These are phyloP conservation scores for Peromyscus maniculatus DNA, from an alignment of 2,113 vertebrate species.

Conservation along the genomic window DNA sequence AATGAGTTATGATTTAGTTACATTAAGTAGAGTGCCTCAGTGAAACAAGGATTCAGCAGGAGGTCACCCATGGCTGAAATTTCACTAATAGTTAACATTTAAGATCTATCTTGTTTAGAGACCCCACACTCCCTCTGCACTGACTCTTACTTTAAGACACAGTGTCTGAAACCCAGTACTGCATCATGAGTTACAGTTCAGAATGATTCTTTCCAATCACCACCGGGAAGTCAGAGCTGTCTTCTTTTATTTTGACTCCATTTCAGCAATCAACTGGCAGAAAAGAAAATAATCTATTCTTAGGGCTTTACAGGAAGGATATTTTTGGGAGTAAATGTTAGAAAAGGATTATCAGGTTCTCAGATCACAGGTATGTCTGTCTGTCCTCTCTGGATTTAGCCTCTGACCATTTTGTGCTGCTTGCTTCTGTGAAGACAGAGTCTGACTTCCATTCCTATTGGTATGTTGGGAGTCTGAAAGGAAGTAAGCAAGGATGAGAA, in stretches of 20 bases:
- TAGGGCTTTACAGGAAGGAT: background rate
- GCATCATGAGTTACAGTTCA: background rate
- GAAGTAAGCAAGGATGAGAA: background rate
- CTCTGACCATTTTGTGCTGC: background rate
- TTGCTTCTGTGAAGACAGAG: background rate
- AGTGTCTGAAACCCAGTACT: background rate
- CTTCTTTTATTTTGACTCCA: background rate
- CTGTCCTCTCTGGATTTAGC: background rate
- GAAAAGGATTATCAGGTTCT: background rate
- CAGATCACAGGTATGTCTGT: background rate
- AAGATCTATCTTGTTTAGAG: background rate
- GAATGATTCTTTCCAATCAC: background rate
- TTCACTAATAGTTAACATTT: background rate
- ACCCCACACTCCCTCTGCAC: background rate
- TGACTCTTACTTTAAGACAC: background rate
- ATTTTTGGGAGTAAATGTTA: background rate
- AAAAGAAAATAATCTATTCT: slow-evolving; percentile 10
- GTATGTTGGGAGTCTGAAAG: background rate
- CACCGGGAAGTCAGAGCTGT: background rate
- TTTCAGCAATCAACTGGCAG: background rate
- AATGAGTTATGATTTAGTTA: background rate
- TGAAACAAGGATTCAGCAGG: background rate
- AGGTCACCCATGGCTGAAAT: background rate
- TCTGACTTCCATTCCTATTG: background rate
- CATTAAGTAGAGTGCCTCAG: background rate